phyloP scores from a whole-genome alignment of 1,140 invertebrate genomes.

The Orius laevigatus region DNA sequence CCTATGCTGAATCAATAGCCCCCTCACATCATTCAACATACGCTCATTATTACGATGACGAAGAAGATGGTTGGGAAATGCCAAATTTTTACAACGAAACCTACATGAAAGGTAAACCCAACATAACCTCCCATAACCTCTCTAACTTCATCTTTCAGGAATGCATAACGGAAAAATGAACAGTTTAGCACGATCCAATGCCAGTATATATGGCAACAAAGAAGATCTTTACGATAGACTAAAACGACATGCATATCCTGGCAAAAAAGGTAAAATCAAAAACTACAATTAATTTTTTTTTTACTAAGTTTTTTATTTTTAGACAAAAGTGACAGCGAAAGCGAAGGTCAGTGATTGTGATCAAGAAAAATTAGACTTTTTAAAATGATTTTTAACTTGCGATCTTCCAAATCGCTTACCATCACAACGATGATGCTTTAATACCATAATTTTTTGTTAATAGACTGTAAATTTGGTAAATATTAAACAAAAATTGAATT shows the following conservation, averaged over 20 bases:
- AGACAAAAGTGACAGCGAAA: constrained; percentile 86
- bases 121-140: background rate
- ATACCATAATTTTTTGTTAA: constrained; percentile 9
- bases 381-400: background rate
- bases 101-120: constrained; percentile 65
- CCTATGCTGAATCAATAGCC: constrained; percentile 86
- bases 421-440: constrained; percentile 1
- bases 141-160: constrained; percentile 42
- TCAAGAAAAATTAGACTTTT: background rate
- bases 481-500: background rate
- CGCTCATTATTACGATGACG: constrained; percentile 87
- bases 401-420: background rate
- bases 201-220: constrained; percentile 87
- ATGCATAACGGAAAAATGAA: constrained; percentile 71
- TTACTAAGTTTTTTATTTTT: constrained; percentile 30
- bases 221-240: constrained; percentile 90
- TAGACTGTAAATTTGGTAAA: constrained; percentile 10
- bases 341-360: constrained; percentile 60
- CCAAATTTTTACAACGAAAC: constrained; percentile 94
- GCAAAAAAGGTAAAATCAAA: constrained; percentile 68
- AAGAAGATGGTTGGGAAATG: constrained; percentile 94
- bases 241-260: constrained; percentile 86
- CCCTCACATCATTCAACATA: constrained; percentile 90
- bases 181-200: constrained; percentile 76
- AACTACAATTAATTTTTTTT: constrained; percentile 1